A percentile compares a stretch with the other conserved stretches of the same genome.
Evolutionary conservation across 2,113 vertebrate genomes (phyloP).

Genomic region (Eira barbara): DNA sequence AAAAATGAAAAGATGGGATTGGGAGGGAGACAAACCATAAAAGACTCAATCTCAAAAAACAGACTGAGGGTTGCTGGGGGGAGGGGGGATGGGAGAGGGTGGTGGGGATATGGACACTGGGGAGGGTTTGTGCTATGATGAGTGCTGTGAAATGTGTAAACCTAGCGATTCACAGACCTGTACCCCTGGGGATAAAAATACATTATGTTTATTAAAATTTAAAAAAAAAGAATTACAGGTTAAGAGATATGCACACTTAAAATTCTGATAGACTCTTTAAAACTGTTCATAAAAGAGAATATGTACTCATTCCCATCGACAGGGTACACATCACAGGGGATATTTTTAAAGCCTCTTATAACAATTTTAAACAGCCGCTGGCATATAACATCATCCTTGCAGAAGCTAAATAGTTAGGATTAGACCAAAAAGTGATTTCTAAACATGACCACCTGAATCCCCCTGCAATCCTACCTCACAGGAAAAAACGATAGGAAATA

Average conservation of each 20-base stretch:
- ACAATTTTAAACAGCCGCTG: constrained; percentile 19
- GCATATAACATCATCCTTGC: not conserved
- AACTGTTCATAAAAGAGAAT: not conserved
- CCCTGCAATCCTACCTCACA: not conserved
- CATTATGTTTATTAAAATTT: no score
- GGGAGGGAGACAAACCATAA: no score
- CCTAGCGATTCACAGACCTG: no score
- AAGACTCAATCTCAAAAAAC: no score
- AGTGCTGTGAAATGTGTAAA: no score
- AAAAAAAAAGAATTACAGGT: not conserved
- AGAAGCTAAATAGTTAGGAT: not conserved
- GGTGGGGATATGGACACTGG: no score
- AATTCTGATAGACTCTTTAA: not conserved
- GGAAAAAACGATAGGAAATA: not conserved
- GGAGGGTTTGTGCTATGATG: no score
- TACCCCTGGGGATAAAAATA: no score
- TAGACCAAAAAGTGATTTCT: constrained; percentile 9
- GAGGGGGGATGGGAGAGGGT: no score
- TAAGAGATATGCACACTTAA: not conserved
- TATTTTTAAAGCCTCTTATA: constrained; percentile 25
- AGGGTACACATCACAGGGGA: not conserved
- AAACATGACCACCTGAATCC: not conserved
- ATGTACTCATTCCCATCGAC: not conserved
- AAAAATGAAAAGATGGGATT: no score
- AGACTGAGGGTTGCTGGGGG: no score